A percentile compares a stretch with the other conserved stretches of the same genome.
Evolutionary conservation across 1,140 invertebrate species (phyloP).

Genomic region (Microplitis demolitor): DNA sequence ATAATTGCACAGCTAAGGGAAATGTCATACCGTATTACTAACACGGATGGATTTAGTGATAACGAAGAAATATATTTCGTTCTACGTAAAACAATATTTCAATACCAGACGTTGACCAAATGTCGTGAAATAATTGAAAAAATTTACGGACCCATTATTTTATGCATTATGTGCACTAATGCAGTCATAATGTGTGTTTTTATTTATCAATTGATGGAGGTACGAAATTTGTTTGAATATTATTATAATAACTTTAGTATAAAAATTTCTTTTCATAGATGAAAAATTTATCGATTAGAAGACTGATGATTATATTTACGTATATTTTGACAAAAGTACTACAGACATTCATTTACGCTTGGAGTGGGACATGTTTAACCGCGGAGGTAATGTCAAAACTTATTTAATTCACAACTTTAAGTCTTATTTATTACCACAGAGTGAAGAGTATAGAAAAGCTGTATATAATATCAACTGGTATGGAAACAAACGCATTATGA

Average conservation of each 20-base stretch:
- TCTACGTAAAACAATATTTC: constrained; percentile 25
- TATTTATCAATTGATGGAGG: constrained; percentile 38
- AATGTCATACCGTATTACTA: constrained; percentile 20
- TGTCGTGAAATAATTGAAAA: constrained; percentile 30
- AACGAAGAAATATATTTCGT: not conserved
- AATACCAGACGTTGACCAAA: constrained; percentile 23
- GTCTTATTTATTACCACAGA: constrained; percentile 3
- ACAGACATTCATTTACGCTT: constrained; percentile 12
- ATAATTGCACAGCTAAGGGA: constrained; percentile 28
- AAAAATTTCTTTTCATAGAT: not conserved
- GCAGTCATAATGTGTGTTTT: constrained; percentile 38
- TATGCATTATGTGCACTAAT: constrained; percentile 34
- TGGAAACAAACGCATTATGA: constrained; percentile 6
- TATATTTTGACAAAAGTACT: constrained; percentile 2
- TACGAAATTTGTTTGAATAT: not conserved
- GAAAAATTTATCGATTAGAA: not conserved
- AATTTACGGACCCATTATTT: constrained; percentile 35
- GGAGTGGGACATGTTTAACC: constrained; percentile 14
- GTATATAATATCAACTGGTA: constrained; percentile 20
- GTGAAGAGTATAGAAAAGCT: constrained; percentile 18
- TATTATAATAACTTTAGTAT: not conserved
- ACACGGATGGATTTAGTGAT: constrained; percentile 22
- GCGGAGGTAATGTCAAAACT: constrained; percentile 3
- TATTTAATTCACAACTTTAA: not conserved
- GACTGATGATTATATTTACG: not conserved